Evolutionary conservation across 2,797 vertebrate genomes (phyloP), one percentile per base, ranked within the genome.

Genomic region (Gambusia yucatana): DNA sequence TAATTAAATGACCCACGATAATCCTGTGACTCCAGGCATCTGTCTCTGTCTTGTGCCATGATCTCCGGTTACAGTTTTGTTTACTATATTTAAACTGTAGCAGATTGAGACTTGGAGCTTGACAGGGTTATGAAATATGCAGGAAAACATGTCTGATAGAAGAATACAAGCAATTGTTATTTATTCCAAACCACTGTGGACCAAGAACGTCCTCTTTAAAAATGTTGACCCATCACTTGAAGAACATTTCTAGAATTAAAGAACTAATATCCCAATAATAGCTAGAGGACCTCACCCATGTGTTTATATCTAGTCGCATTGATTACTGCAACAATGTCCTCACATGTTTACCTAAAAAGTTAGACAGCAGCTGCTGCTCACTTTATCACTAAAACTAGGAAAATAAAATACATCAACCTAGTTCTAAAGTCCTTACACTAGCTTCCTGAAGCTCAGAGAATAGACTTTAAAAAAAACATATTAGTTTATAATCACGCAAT

Each of bases 1-100:
- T 72, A 7, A 77, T 72, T 75, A 76, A 73, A 80, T 70, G 30
- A 73, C 63, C 52, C 39, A 44, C 2, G 16, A 28, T 73, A 65
- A 79, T 46, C 70, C 20, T 44, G 57, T 59, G 30, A 76, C 47
- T 73, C 28, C 36, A 72, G 78, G 30, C 77, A 84, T 74, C 77
- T 67, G 75, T 75, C 69, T 63, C 52, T 4, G 44, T 50, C 59
- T 67, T 39, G 59, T 14, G 13, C 67, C 61, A 47, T 46, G 22
- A 39, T 59, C 74, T 76, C 72, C 20, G 47, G 36, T 44, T 30
- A 44, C 6, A 44, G 52, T 50, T 80, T 63, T 41, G 63, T 78
- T 81, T 65, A 72, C 65, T 50, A 17, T 55, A 50, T 76, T 69
- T 16, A 71, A 69, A 50, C 65, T 17, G 71, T 70, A 65, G 28